Evolutionary conservation across 2,797 vertebrate genomes (phyloP), one percentile per base, ranked within the genome.

Genomic region (Dendrocincla tyrannina): DNA sequence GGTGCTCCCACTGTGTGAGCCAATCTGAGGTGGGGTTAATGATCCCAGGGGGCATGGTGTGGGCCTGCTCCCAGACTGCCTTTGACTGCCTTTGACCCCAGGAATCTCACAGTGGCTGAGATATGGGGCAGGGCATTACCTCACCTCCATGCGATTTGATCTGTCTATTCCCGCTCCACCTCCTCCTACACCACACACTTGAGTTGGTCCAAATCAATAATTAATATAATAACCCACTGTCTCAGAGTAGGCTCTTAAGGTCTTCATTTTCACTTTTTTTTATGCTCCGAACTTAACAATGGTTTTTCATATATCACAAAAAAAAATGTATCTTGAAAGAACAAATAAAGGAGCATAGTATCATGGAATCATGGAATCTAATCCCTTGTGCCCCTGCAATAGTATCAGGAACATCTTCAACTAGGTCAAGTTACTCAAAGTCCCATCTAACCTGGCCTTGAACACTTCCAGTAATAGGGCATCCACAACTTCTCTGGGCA

Each of bases 371-470:
- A 23, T 10, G 14, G 5, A 37, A 47, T 66, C 13, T 49, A 69
- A 20, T 59, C 22, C 7, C 39, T 28, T 0, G 2, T 49, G 1
- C 14, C 3, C 4, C 19, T 56, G 7, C 3, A 70, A 17, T 7
- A 2, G 17, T 7, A 35, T 11, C 22, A 25, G 16, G n/a, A 25
- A 46, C 35, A 42, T 58, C 24, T 62, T 74, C 67, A 59, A 25
- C 17, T 13, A 28, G 9, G 52, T 16, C 9, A 78, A 16, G 11
- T 44, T 79, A 10, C 8, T 81, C 7, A 53, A 56, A 76, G 1
- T 11, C 19, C 5, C 19, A 25, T 56, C 16, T 11, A 33, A 22
- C 5, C 6, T 12, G 14, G 3, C 13, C 23, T 37, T 37, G 35
- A 24, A 75, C 62, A 42, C 5, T 42, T 32, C 7, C 13, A 25